phyloP scores from a whole-genome alignment of 2,113 vertebrate species.

The Piaya cayana region DNA sequence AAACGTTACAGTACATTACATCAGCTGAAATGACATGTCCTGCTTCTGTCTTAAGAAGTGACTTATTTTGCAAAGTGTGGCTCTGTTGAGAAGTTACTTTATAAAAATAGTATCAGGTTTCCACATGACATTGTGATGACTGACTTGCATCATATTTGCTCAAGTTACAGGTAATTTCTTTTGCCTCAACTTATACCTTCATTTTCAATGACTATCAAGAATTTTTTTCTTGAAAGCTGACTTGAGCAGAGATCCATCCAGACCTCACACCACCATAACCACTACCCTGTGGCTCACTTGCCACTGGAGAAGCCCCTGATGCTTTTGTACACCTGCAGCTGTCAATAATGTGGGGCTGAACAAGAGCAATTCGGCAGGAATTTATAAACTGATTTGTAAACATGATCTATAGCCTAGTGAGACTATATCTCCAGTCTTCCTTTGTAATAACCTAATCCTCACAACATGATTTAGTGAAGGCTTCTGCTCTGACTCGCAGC shows the following conservation, averaged over 20 bases:
- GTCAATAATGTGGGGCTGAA: accelerated
- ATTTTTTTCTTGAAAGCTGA: not conserved
- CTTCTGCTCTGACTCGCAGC: not conserved
- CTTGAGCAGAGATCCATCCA: not conserved
- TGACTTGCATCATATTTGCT: not conserved
- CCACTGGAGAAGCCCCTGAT: not conserved
- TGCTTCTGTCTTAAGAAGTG: not conserved
- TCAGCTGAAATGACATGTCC: not conserved
- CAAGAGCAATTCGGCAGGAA: not conserved
- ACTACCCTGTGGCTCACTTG: not conserved
- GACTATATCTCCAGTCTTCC: not conserved
- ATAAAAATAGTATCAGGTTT: not conserved
- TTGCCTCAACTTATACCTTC: not conserved
- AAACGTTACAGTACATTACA: not conserved
- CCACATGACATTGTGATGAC: not conserved
- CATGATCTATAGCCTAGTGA: not conserved
- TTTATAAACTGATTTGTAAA: not conserved
- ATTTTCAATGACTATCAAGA: not conserved
- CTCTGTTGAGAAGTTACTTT: not conserved
- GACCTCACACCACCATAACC: not conserved
- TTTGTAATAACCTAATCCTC: not conserved
- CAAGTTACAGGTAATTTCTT: not conserved
- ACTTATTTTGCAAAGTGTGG: not conserved
- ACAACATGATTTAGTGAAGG: not conserved
- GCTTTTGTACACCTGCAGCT: not conserved